phyloP scores from a whole-genome alignment of 2,797 vertebrate species.

The Labroides dimidiatus region DNA sequence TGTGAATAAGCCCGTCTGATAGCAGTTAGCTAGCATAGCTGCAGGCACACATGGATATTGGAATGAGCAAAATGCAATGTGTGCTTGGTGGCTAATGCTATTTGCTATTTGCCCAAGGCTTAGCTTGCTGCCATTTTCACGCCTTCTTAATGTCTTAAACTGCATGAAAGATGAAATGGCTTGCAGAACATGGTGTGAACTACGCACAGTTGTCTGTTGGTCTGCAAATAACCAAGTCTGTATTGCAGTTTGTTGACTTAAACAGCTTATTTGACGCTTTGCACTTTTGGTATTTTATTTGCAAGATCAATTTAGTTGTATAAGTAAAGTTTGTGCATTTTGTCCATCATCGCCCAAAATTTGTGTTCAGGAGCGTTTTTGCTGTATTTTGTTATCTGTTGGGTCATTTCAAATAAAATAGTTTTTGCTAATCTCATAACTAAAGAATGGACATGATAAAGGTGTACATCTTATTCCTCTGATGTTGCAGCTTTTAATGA shows the following conservation, averaged over 20 bases:
- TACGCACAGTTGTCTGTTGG: constrained; percentile 24
- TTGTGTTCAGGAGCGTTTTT: not conserved
- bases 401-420: no score
- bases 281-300: constrained; percentile 12
- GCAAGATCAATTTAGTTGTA: not conserved
- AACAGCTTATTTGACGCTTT: constrained; percentile 26
- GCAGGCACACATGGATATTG: constrained; percentile 68
- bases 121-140: constrained; percentile 82
- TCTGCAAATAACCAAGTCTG: constrained; percentile 15
- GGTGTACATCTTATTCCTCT: no score
- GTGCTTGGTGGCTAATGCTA: constrained; percentile 77
- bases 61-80: constrained; percentile 69
- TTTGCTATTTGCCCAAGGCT: constrained; percentile 78
- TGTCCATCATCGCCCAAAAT: not conserved
- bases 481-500: no score
- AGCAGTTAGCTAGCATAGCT: constrained; percentile 67
- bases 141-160: constrained; percentile 81
- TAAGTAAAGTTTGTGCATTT: not conserved
- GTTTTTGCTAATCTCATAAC: not conserved
- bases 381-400: not conserved
- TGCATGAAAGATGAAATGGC: constrained; percentile 64
- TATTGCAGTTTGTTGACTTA: constrained; percentile 33
- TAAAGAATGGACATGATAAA: not conserved
- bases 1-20: constrained; percentile 77
- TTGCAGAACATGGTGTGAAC: constrained; percentile 62